Conservation (phyloP, 1,140 invertebrate genomes). For the Trachymyrmex cornetzi region DNA sequence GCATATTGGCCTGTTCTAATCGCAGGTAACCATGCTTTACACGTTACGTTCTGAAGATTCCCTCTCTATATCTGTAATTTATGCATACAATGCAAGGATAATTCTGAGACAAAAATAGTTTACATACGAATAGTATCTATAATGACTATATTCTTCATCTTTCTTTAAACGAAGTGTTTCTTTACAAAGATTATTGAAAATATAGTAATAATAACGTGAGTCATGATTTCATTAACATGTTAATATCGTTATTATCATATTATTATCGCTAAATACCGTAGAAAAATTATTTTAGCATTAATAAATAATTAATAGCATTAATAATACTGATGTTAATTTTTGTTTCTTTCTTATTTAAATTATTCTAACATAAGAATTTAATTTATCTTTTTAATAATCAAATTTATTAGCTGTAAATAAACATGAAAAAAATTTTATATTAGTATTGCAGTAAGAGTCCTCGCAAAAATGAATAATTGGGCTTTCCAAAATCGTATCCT, state of each 20-base stretch:
- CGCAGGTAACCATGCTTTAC: constrained; percentile 26
- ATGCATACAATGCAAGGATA: background rate
- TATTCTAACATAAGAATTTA: background rate
- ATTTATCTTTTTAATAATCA: background rate
- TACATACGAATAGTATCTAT: background rate
- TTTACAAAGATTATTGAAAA: too few species aligned
- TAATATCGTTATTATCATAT: too few species aligned
- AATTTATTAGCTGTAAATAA: background rate
- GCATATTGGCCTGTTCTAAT: background rate
- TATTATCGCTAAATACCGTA: background rate
- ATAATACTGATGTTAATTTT: background rate
- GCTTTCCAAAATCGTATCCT: background rate
- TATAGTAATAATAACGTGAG: background rate
- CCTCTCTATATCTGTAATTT: background rate
- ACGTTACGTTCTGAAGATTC: constrained; percentile 8
- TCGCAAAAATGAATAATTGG: background rate
- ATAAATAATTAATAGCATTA: too few species aligned
- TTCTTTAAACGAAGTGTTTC: background rate
- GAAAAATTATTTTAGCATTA: background rate
- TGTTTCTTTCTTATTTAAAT: background rate
- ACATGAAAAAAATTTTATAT: background rate
- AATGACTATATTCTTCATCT: background rate
- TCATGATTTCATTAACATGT: background rate
- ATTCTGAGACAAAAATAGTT: background rate
- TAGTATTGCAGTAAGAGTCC: background rate